Evolutionary conservation across 2,888 invertebrate species (phyloP), one percentile per base, ranked within the genome.

Genomic region (Gymnocheta viridis): DNA sequence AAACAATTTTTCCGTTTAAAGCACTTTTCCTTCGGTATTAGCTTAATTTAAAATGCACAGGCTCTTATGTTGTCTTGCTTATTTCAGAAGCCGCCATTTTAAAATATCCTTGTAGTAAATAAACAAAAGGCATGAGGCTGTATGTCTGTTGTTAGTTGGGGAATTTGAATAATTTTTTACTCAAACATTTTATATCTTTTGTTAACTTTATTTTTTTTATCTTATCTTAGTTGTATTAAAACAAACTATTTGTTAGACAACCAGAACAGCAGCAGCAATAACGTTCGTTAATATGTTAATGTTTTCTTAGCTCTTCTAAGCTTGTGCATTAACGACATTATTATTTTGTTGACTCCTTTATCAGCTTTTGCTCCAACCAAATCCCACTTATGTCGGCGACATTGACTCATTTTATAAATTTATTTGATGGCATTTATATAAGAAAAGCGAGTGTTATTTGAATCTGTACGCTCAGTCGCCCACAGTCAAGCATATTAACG

Each of bases 181-280:
- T 67, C 14, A 22, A 60, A 62, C 5, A 22, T 32, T 51, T 32
- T 41, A 41, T 72, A 35, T 47, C 14, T 41, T 32, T 66, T 47
- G n/a, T 67, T 56, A 17, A 0, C 9, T n/a, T 29, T 27, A 6
- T 73, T 38, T 51, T 41, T 54, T 41, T 41, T 54, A 6, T 66
- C n/a, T 49, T 24, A 49, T 51, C 24, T 69, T 22, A 14, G 12
- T 17, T 67, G 67, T 73, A 69, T 69, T 67, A 67, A 70, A 72
- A 51, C 17, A 60, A 76, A 73, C 60, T 64, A 60, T 62, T 83
- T 79, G 79, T 66, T 66, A 79, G 64, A 69, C 66, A 82, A 72
- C 70, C 54, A 67, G 32, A 29, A 56, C 17, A 22, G n/a, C 41
- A 60, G 60, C 29, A 41, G 10, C 12, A 60, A 69, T 29, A 60